These are phyloP conservation scores for Agriopis leucophaearia DNA, from an alignment of 2,888 invertebrate species.

Conservation along the genomic window DNA sequence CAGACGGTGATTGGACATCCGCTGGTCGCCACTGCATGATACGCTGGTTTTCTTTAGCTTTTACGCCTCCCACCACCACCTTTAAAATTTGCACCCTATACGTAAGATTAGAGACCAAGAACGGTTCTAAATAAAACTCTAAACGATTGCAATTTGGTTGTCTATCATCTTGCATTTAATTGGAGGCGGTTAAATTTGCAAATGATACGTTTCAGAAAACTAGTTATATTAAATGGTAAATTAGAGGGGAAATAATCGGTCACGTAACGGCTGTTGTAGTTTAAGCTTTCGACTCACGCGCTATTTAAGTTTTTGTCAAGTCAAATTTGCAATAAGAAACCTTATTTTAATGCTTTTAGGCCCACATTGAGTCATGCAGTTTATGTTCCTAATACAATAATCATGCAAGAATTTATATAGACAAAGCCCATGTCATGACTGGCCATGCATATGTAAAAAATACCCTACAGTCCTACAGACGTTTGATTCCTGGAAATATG, in stretches of 20 bases:
- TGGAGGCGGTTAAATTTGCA: constrained; percentile 57
- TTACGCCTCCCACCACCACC: background rate
- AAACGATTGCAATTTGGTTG: constrained; percentile 54
- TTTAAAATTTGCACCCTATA: background rate
- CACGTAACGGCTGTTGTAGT: constrained; percentile 69
- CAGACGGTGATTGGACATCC: background rate
- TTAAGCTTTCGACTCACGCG: constrained; percentile 69
- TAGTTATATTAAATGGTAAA: constrained; percentile 66
- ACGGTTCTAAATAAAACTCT: constrained; percentile 29
- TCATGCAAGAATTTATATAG: constrained; percentile 42
- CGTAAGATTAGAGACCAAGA: background rate
- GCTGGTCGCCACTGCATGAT: background rate
- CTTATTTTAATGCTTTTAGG: constrained; percentile 21
- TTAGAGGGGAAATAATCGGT: constrained; percentile 72
- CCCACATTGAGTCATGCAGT: background rate
- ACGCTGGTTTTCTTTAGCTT: background rate
- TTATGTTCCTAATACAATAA: constrained; percentile 17
- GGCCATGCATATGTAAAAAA: constrained; percentile 32
- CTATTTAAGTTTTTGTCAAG: constrained; percentile 42
- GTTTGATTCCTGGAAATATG: constrained; percentile 1
- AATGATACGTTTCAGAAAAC: constrained; percentile 62
- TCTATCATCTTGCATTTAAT: constrained; percentile 53
- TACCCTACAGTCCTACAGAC: background rate
- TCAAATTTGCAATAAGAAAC: constrained; percentile 25
- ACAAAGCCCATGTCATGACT: constrained; percentile 33